These are phyloP conservation scores for Orussus abietinus DNA, from an alignment of 1,140 invertebrate genomes.

Conservation along the genomic window DNA sequence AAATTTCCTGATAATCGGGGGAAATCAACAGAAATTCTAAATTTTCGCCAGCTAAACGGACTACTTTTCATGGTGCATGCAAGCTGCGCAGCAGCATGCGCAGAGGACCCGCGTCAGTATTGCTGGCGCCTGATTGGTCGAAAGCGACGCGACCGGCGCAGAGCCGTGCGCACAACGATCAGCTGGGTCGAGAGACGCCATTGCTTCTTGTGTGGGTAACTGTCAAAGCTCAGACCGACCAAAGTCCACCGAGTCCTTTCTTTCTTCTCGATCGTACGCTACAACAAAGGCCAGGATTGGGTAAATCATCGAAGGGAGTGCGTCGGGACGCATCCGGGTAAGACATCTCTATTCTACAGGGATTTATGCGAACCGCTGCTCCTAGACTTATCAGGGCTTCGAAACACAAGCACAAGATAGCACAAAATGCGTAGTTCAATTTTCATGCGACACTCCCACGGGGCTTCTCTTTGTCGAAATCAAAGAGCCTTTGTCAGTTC, in stretches of 20 bases:
- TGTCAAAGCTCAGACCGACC: slow-evolving; percentile 16
- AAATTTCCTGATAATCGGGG: too few relatives aligned
- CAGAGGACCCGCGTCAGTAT: neutral
- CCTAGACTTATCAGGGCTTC: too few relatives aligned
- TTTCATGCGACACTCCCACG: too few relatives aligned
- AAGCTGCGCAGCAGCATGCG: slow-evolving; percentile 5
- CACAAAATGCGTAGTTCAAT: neutral
- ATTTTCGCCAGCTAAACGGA: too few relatives aligned
- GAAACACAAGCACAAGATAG: too few relatives aligned
- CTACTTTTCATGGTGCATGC: slow-evolving; percentile 13
- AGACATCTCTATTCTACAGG: too few relatives aligned
- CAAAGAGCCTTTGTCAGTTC: too few relatives aligned
- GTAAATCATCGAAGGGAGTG: slow-evolving; percentile 33
- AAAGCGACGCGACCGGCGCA: neutral
- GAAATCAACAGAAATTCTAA: too few relatives aligned
- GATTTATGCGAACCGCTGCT: too few relatives aligned
- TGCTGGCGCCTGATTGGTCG: neutral
- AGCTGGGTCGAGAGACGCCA: slow-evolving; percentile 15
- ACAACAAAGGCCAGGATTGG: slow-evolving; percentile 36
- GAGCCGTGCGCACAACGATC: slow-evolving; percentile 7
- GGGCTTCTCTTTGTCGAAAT: too few relatives aligned
- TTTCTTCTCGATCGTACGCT: slow-evolving; percentile 24
- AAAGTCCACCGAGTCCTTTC: slow-evolving; percentile 16
- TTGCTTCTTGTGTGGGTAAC: slow-evolving; percentile 16
- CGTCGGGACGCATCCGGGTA: slow-evolving; percentile 49